Evolutionary conservation across 2,888 invertebrate species (phyloP), one percentile per base, ranked within the genome.

Genomic region (Cataglyphis altisquamis): DNA sequence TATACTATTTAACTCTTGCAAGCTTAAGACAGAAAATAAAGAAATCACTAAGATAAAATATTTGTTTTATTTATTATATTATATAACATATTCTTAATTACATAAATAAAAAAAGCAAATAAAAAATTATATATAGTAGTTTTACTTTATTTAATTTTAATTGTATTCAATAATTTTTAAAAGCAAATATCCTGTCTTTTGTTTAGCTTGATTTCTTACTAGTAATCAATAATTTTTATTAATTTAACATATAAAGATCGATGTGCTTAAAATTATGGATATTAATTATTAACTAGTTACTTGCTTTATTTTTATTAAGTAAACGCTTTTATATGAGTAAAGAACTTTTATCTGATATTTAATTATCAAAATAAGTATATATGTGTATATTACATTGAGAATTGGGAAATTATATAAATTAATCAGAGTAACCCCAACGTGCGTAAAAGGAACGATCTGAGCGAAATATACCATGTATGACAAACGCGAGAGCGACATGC

Each of bases 401-500:
- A 66, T 39, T 39, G 4, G 5, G n/a, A 55, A 64, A 63, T 15
- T 41, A 10, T 29, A 32, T 1, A 21, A 36, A 6, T 66, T 3
- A 9, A 41, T 41, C 18, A 25, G 25, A 57, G 25, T 25, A 41
- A 62, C n/a, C 1, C 0, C 15, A 12, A 52, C n/a, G 21, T 29
- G 39, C 25, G 12, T 64, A 15, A 25, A 67, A 67, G 5, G 29
- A 55, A 8, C 4, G 4, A 9, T 10, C n/a, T 39, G 9, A 75
- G 25, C 18, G 18, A 57, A 18, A 21, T 48, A 48, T 60, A 60
- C 12, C 18, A 15, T 57, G 21, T 41, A 39, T n/a, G 67, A 66
- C 36, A 52, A 52, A 48, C 18, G 48, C 6, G 72, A 88, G 81
- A 80, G 74, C 68, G 57, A 70, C 45, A 57, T 25, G 60, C 84